Percentiles rank a stretch among this genome's conserved stretches.
Conservation (phyloP, 2,797 vertebrate genomes). For the Steatocranus sp. region DNA sequence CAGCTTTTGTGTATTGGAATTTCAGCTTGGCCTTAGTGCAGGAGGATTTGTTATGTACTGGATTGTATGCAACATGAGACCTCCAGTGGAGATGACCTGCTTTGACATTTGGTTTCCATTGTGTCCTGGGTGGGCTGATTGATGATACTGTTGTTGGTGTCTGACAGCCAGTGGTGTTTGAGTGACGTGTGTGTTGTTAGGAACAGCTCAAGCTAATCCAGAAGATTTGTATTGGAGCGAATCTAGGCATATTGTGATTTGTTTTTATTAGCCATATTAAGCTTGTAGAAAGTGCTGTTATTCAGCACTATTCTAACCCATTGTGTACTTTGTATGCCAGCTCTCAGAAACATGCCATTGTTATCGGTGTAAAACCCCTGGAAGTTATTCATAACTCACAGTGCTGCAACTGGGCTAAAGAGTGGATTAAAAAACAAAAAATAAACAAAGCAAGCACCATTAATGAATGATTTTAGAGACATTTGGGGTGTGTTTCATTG, state of each 20-base stretch:
- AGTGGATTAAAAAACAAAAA: not conserved
- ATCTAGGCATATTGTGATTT: not conserved
- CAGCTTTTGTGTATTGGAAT: not conserved
- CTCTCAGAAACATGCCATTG: not conserved
- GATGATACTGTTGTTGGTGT: not conserved
- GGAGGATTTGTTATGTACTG: not conserved
- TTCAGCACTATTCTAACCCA: not conserved
- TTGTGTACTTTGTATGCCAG: not conserved
- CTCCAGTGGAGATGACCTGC: not conserved
- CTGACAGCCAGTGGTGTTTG: not conserved
- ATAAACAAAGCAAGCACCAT: not conserved
- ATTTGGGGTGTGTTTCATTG: not conserved
- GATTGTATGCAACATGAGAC: not conserved
- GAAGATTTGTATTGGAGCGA: not conserved
- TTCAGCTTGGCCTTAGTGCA: not conserved
- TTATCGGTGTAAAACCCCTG: not conserved
- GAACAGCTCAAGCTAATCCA: not conserved
- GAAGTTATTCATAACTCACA: not conserved
- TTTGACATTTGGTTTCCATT: conserved; percentile 6
- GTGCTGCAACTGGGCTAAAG: not conserved
- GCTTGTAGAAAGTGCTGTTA: not conserved
- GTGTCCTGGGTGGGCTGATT: not conserved
- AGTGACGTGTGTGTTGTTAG: not conserved
- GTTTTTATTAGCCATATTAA: not conserved
- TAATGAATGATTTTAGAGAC: not conserved